Evolutionary conservation across 2,113 vertebrate genomes (phyloP), one percentile per base, ranked within the genome.

Genomic region (Girardinichthys multiradiatus): DNA sequence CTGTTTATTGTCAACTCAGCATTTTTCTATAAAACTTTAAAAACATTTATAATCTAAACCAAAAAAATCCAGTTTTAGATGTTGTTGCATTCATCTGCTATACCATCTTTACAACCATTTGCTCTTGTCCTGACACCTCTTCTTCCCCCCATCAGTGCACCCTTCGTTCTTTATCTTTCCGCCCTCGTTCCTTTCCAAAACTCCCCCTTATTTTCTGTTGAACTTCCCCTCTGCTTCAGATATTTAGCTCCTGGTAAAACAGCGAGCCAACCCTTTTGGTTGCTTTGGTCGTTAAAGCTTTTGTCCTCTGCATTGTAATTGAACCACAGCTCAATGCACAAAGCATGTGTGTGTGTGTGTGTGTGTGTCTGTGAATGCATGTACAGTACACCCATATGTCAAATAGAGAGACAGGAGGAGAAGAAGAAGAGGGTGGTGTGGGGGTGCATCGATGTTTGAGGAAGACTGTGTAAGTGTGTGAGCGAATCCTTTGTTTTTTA

Each of bases 161-260:
- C 73, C 68, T 54, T 71, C 77, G 79, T 60, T 71, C 61, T 59
- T 76, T 73, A 37, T 29, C 28, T 65, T 72, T 42, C 72, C 63
- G 37, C 30, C 62, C 75, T 81, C 62, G 33, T 24, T 58, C 42
- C 67, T 31, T 73, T 27, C 37, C 26, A 31, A 59, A 62, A 61
- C 42, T 61, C 58, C 65, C 15, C 66, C 31, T 64, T 72, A 62
- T 72, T 74, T 33, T 57, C 60, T 82, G 75, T 68, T 71, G 65
- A 26, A 26, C 87, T 83, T 86, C 83, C 48, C 79, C 76, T 66
- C 64, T 15, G 70, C 82, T 94, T 95, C 94, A 91, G 91, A 94
- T 94, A 91, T 95, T 95, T 96, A 91, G 95, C 96, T 97, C 87
- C 95, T 96, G 96, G 96, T 97, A 93, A 96, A 94, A 95, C 94